Evolutionary conservation across 2,113 vertebrate genomes (phyloP).

Genomic region (Varanus komodoensis): DNA sequence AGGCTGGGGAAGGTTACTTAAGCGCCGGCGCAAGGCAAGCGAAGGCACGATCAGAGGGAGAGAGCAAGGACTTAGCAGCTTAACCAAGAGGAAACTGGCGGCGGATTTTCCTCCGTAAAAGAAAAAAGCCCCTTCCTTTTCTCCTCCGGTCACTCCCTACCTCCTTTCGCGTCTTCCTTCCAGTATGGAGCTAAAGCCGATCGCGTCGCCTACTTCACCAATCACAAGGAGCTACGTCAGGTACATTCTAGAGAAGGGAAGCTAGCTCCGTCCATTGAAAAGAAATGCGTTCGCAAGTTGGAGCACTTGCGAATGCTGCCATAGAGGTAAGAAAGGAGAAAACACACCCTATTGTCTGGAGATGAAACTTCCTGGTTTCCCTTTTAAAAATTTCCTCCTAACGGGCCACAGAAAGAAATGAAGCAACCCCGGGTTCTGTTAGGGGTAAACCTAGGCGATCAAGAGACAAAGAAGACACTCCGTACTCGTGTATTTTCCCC

Average conservation of each 20-base stretch:
- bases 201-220: neutral
- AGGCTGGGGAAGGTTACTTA: neutral
- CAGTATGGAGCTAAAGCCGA: neutral
- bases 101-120: neutral
- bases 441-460: neutral
- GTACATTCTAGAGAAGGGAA: accelerated
- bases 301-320: neutral
- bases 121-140: too few relatives aligned
- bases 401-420: neutral
- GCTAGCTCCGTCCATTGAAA: neutral
- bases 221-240: neutral
- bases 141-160: neutral
- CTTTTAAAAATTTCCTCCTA: neutral
- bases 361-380: neutral
- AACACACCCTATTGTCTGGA: neutral
- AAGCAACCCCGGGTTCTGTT: neutral
- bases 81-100: neutral
- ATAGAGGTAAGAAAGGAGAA: neutral
- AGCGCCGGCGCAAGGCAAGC: neutral
- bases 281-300: too few relatives aligned
- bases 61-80: neutral
- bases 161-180: neutral
- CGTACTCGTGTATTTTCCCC: neutral
- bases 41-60: neutral
- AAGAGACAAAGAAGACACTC: neutral